These are phyloP conservation scores for Nerophis lumbriciformis DNA, from an alignment of 2,113 vertebrate genomes.

Conservation along the genomic window DNA sequence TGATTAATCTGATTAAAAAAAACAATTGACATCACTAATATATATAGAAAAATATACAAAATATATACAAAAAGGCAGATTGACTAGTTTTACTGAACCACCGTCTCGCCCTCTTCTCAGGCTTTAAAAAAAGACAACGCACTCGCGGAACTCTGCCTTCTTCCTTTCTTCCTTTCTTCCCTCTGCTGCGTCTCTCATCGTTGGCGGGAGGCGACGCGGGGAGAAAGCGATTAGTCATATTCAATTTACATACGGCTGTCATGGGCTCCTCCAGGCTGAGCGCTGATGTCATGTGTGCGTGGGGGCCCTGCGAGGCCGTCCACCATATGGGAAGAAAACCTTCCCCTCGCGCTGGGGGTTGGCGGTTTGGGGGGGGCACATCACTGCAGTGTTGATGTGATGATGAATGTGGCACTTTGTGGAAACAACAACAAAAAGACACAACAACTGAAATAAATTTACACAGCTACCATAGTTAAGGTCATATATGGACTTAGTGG, in stretches of 20 bases:
- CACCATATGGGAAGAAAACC: conserved; percentile 18
- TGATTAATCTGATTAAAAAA: no score
- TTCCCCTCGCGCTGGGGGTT: conserved; percentile 2
- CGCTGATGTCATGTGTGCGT: conserved; percentile 67
- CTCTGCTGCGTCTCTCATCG: conserved; percentile 58
- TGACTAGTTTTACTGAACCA: conserved; percentile 6
- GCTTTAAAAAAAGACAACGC: conserved; percentile 55
- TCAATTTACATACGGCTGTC: conserved; percentile 75
- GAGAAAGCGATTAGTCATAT: conserved; percentile 70
- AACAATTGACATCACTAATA: no score
- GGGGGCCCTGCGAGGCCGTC: conserved; percentile 48
- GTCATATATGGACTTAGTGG: no score
- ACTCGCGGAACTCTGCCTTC: conserved; percentile 19
- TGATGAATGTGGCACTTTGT: conserved; percentile 51
- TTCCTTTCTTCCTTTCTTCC: background rate
- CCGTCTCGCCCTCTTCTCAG: conserved; percentile 37
- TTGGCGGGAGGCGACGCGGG: conserved; percentile 61
- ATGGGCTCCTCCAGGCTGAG: conserved; percentile 40
- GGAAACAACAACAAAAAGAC: no score
- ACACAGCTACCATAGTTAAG: no score
- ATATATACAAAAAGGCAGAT: background rate
- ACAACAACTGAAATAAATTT: no score
- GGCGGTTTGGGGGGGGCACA: background rate
- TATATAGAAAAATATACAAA: no score
- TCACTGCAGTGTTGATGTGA: conserved; percentile 13